Conservation (phyloP, 2,888 invertebrate species). For the Callosobruchus maculatus region DNA sequence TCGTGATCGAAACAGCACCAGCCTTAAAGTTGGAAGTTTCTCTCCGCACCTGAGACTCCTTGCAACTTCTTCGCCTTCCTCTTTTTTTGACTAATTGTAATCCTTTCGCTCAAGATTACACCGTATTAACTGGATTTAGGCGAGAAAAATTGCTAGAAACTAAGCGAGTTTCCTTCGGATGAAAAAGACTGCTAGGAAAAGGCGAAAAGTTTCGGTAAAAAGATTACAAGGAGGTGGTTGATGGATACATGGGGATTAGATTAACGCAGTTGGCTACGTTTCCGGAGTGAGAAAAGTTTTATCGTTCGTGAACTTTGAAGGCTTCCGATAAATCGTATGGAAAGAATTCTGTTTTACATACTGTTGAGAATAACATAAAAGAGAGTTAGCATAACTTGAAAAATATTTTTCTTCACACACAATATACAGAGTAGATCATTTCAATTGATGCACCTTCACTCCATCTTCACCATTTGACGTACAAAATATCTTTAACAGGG, state of each 20-base stretch:
- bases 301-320: neutral
- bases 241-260: neutral
- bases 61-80: neutral
- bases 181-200: neutral
- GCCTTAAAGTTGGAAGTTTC: neutral
- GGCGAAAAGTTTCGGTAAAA: neutral
- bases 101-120: neutral
- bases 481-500: too few relatives aligned
- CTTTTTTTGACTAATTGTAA: neutral
- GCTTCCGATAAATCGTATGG: neutral
- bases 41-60: neutral
- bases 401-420: too few relatives aligned
- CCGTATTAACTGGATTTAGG: neutral
- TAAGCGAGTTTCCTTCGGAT: neutral
- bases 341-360: neutral
- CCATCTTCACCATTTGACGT: too few relatives aligned
- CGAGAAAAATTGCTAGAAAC: neutral
- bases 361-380: neutral
- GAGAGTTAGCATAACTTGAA: too few relatives aligned
- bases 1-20: neutral
- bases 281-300: neutral
- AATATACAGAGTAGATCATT: too few relatives aligned
- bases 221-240: neutral
- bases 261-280: neutral
- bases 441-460: too few relatives aligned